Conservation (phyloP, 2,888 invertebrate species). For the Pterostichus madidus region DNA sequence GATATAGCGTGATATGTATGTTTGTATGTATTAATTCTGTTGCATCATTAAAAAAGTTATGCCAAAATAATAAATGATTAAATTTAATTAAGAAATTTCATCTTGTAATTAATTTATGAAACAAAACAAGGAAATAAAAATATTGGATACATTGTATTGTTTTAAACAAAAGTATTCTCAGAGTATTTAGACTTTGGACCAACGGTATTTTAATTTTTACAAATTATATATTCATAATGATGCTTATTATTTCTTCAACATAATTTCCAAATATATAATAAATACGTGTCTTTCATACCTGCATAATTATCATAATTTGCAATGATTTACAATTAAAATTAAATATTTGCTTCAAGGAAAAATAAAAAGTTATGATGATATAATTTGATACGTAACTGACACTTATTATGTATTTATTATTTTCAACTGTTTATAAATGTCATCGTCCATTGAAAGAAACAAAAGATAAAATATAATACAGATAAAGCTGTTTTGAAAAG, state of each 20-base stretch:
- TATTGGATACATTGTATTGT: conserved; percentile 16
- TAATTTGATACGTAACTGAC: conserved; percentile 2
- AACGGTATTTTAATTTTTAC: conserved; percentile 30
- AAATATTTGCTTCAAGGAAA: conserved; percentile 1
- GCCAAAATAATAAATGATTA: not conserved
- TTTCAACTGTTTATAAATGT: not conserved
- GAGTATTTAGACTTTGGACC: conserved; percentile 12
- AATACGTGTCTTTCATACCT: not conserved
- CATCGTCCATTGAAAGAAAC: not conserved
- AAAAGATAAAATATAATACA: not conserved
- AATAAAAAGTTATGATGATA: not conserved
- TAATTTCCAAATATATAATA: conserved; percentile 35
- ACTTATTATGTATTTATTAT: not conserved
- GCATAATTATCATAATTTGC: conserved; percentile 13
- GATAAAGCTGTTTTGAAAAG: not conserved
- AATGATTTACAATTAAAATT: conserved; percentile 19
- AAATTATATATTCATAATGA: conserved; percentile 27
- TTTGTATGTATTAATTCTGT: not conserved
- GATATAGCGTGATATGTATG: not conserved
- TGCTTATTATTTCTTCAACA: conserved; percentile 9
- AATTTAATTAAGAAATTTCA: conserved; percentile 16
- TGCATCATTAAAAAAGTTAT: conserved; percentile 10
- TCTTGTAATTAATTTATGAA: conserved; percentile 15
- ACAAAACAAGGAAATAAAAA: conserved; percentile 22
- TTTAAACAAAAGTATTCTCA: conserved; percentile 23